Conservation (phyloP, 2,113 vertebrate species). For the Ardeotis arabs region DNA sequence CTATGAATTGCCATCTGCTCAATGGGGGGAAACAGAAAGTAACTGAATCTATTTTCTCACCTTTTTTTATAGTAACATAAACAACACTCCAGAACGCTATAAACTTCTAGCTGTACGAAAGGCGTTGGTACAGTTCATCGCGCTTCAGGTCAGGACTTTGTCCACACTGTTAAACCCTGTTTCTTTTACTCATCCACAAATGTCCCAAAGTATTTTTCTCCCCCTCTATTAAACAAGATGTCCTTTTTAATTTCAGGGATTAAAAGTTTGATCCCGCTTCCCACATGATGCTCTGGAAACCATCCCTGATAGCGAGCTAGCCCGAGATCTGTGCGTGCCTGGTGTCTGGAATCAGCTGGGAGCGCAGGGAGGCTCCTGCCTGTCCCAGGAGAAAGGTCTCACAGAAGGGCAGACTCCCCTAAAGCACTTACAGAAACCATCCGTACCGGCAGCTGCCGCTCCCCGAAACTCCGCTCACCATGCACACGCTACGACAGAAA, state of each 20-base stretch:
- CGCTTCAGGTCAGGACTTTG: conserved; percentile 61
- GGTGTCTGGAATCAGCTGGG: neutral
- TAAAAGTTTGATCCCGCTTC: neutral
- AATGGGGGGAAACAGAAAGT: conserved; percentile 73
- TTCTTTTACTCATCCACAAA: conserved; percentile 63
- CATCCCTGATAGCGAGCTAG: neutral
- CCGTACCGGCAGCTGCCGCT: neutral
- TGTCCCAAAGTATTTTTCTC: neutral
- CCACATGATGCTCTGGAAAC: neutral
- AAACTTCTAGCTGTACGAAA: conserved; percentile 62
- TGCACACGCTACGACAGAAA: neutral
- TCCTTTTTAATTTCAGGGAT: neutral
- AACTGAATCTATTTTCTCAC: conserved; percentile 81
- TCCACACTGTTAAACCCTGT: conserved; percentile 37
- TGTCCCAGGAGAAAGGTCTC: neutral
- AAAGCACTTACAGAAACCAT: neutral
- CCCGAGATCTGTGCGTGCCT: neutral
- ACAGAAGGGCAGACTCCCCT: neutral
- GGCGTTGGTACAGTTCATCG: conserved; percentile 58
- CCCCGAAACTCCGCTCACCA: neutral
- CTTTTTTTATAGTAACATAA: conserved; percentile 80
- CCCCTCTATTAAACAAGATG: neutral
- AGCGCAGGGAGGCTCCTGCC: neutral
- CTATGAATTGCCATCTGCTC: conserved; percentile 79
- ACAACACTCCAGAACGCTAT: conserved; percentile 74